Evolutionary conservation across 2,888 invertebrate genomes (phyloP), one percentile per base, ranked within the genome.

Genomic region (Morpho helenor): DNA sequence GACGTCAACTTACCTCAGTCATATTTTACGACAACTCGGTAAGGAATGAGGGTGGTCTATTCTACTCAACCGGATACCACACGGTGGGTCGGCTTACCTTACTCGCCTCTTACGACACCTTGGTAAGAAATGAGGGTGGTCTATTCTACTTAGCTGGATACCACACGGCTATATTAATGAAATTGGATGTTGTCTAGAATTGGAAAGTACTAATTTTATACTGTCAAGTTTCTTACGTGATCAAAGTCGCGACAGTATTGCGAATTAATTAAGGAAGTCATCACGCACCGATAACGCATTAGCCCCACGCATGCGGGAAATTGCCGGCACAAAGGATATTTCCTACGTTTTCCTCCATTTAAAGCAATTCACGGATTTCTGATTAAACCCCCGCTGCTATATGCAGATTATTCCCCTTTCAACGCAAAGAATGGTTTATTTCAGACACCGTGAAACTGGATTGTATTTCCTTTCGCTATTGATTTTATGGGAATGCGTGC

Each of bases 241-340:
- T 1, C 31, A 31, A 31, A 31, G 31, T 47, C 55, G 59, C 59
- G 60, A 50, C 64, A 84, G 84, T 80, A 87, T 87, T 82, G 77
- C 80, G 86, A 85, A 88, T 90, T 90, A 89, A 89, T 89, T 88
- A 88, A 87, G 88, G 90, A 89, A 90, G 89, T 89, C 84, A 89
- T 90, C 89, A 89, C 87, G 79, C 81, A 74, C 80, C 87, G 87
- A 89, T 87, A 85, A 81, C 84, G 81, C 80, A 87, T 87, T 86
- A 86, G 81, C 80, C 78, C 75, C 85, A 87, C 88, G 87, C 87
- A 85, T 80, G 85, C 74, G 82, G 87, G 84, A 89, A 90, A 89
- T 88, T 87, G 83, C 80, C 84, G 76, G 72, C 87, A 88, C 90
- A 90, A 89, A 86, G 82, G 86, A 85, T 87, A 87, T 89, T 87